A percentile compares a stretch with the other conserved stretches of the same genome.
Evolutionary conservation across 2,113 vertebrate species (phyloP).

Genomic region (Pollimyrus isidori): DNA sequence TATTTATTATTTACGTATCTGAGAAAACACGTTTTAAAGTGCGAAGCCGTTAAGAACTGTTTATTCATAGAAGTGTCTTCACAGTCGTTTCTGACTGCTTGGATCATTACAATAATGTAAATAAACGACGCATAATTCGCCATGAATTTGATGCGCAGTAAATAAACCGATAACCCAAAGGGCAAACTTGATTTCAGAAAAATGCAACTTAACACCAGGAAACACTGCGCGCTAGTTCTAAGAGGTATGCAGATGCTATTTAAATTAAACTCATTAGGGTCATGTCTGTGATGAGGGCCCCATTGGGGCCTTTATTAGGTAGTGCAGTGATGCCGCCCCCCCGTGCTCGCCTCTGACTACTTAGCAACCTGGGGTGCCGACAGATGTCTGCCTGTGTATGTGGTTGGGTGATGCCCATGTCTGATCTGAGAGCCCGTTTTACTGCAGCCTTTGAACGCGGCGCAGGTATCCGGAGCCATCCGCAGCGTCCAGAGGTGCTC

Average conservation of each 20-base stretch:
- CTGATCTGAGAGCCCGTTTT: slow-evolving; percentile 8
- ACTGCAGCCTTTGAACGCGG: not conserved
- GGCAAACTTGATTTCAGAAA: not conserved
- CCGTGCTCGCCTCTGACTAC: slow-evolving; percentile 28
- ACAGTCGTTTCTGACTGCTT: not conserved
- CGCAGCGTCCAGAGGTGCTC: not conserved
- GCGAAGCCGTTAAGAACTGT: not conserved
- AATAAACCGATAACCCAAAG: not conserved
- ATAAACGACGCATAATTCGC: not conserved
- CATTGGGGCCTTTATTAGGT: slow-evolving; percentile 23
- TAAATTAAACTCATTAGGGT: slow-evolving; percentile 39
- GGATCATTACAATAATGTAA: not conserved
- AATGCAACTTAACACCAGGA: slow-evolving; percentile 13
- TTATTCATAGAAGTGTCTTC: not conserved
- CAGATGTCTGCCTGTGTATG: slow-evolving; percentile 33
- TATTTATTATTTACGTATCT: not conserved
- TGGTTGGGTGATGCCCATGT: slow-evolving; percentile 17
- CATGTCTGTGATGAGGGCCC: slow-evolving; percentile 42
- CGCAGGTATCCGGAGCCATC: not conserved
- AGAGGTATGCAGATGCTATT: slow-evolving; percentile 31
- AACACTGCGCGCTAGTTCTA: slow-evolving; percentile 23
- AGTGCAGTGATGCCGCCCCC: slow-evolving; percentile 34
- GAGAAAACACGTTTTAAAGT: not conserved
- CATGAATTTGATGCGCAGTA: not conserved
- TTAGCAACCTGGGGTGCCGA: slow-evolving; percentile 31